Conservation (phyloP, 2,113 vertebrate genomes). For the Brachypteracias leptosomus region DNA sequence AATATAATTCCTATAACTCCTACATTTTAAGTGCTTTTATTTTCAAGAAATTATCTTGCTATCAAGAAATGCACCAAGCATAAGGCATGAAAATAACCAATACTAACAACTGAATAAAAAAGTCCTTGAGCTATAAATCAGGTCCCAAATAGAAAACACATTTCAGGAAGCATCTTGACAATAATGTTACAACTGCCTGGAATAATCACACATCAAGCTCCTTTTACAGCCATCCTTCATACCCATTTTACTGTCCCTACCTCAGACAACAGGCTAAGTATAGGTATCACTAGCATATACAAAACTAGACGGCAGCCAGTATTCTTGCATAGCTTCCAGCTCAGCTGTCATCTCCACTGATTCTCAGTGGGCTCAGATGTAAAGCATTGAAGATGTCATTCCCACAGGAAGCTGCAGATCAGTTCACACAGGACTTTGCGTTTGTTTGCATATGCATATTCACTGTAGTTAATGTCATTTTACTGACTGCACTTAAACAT, state of each 20-base stretch:
- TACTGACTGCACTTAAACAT: constrained; percentile 33
- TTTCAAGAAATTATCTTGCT: background rate
- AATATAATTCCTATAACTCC: background rate
- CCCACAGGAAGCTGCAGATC: constrained; percentile 53
- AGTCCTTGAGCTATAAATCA: background rate
- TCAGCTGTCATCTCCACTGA: background rate
- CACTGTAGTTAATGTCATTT: constrained; percentile 49
- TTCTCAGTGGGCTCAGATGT: constrained; percentile 29
- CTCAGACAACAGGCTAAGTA: background rate
- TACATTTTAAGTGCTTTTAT: background rate
- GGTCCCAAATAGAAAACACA: background rate
- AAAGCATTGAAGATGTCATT: constrained; percentile 47
- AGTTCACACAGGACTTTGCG: constrained; percentile 57
- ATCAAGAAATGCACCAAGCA: background rate
- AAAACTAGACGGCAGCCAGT: background rate
- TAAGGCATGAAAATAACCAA: background rate
- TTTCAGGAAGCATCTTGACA: background rate
- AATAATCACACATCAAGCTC: background rate
- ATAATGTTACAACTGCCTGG: background rate
- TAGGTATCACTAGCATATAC: background rate
- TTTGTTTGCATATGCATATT: constrained; percentile 38
- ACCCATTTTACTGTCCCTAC: background rate
- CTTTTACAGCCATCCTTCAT: background rate
- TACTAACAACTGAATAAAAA: background rate
- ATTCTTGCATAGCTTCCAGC: constrained; percentile 1